These are phyloP conservation scores for Drosophila azteca DNA, from an alignment of 1,140 invertebrate species.

Conservation along the genomic window DNA sequence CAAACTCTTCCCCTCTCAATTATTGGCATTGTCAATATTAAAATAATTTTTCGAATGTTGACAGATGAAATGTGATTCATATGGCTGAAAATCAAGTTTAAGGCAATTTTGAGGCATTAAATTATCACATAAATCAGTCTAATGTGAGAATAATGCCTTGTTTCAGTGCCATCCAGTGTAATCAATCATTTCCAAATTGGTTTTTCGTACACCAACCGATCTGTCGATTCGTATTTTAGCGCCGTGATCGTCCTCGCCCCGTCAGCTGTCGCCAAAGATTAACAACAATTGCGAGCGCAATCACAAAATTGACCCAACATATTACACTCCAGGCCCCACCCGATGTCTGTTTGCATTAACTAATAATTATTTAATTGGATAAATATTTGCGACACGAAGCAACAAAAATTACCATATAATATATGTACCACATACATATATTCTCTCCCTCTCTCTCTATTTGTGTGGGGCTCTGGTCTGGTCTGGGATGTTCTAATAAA, in stretches of 20 bases:
- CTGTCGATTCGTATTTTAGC: constrained; percentile 43
- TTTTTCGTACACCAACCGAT: constrained; percentile 11
- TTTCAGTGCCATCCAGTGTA: neutral
- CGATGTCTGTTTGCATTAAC: constrained; percentile 62
- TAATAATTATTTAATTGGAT: constrained; percentile 77
- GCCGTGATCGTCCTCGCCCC: constrained; percentile 50
- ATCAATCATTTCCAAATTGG: constrained; percentile 30
- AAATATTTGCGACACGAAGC: constrained; percentile 74
- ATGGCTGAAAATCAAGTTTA: neutral
- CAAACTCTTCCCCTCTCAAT: constrained; percentile 8
- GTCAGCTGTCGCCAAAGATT: constrained; percentile 69
- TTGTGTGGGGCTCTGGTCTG: neutral
- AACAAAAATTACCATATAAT: constrained; percentile 6
- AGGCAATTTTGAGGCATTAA: constrained; percentile 15
- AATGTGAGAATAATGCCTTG: no score
- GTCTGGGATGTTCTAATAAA: constrained; percentile 33
- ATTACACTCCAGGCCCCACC: constrained; percentile 23
- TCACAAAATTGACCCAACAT: constrained; percentile 56
- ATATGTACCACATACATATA: constrained; percentile 2
- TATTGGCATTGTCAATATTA: constrained; percentile 33
- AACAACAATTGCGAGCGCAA: constrained; percentile 58
- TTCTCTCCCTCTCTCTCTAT: neutral
- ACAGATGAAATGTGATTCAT: constrained; percentile 27
- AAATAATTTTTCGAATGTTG: constrained; percentile 25
- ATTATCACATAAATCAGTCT: neutral